Percentiles rank a stretch among this genome's conserved stretches.
These are phyloP conservation scores for Microcebus jonahi DNA, from an alignment of 2,113 vertebrate genomes.

Conservation along the genomic window DNA sequence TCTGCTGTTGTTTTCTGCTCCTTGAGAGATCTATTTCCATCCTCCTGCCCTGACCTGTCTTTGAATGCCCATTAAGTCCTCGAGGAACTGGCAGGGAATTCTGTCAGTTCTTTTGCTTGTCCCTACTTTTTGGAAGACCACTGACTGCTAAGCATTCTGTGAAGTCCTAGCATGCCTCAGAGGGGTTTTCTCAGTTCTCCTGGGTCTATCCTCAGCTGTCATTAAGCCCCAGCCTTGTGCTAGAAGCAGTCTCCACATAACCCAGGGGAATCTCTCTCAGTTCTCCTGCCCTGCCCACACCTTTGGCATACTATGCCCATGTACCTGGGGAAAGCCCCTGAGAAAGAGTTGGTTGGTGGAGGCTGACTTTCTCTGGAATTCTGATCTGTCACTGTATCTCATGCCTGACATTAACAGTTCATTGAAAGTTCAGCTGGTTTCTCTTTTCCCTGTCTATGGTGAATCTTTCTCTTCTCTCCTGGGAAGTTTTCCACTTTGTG, in stretches of 20 bases:
- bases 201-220: background rate
- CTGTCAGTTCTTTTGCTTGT: background rate
- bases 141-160: background rate
- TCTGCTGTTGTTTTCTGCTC: background rate
- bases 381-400: background rate
- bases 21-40: background rate
- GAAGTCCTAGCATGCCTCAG: background rate
- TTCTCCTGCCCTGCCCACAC: background rate
- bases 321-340: background rate
- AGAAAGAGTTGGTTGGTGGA: background rate
- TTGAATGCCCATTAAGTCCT: background rate
- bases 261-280: background rate
- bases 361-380: background rate
- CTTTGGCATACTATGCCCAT: background rate
- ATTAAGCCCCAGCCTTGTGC: background rate
- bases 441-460: background rate
- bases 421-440: background rate
- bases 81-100: too few relatives aligned
- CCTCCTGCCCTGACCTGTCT: background rate
- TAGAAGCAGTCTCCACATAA: background rate
- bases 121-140: background rate
- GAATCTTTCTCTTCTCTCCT: background rate
- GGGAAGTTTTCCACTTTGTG: constrained; percentile 6
- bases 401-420: background rate
- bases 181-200: background rate